These are phyloP conservation scores for Brachypteracias leptosomus DNA, from an alignment of 2,113 vertebrate species.

Conservation along the genomic window DNA sequence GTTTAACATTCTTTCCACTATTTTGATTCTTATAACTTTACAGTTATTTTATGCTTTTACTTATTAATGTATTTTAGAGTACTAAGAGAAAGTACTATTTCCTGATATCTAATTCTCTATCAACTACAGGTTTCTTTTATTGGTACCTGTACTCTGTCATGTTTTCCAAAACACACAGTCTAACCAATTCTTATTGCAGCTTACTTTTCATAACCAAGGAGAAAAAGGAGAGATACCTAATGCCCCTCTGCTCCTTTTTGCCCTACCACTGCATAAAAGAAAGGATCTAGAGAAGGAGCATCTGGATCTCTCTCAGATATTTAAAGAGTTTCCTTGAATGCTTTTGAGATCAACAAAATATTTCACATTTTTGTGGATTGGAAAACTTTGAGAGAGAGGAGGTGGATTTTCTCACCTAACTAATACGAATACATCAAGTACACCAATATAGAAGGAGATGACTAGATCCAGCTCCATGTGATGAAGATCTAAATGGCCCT, in stretches of 20 bases:
- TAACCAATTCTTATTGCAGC: slow-evolving; percentile 37
- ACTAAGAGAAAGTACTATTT: slow-evolving; percentile 2
- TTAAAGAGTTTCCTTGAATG: slow-evolving; percentile 44
- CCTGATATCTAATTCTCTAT: slow-evolving; percentile 23
- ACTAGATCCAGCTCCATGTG: background rate
- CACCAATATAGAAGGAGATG: background rate
- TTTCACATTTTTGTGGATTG: background rate
- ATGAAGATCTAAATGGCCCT: background rate
- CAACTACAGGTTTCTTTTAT: background rate
- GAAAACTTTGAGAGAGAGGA: background rate
- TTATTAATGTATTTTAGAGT: background rate
- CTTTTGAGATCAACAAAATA: background rate
- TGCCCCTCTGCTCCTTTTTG: background rate
- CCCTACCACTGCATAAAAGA: background rate
- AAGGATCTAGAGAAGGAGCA: background rate
- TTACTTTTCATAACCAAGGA: background rate
- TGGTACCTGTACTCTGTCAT: background rate
- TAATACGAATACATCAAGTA: background rate
- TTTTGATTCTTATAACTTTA: background rate
- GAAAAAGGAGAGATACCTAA: background rate
- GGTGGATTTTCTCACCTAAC: background rate
- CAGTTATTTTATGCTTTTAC: background rate
- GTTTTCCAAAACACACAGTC: slow-evolving; percentile 11
- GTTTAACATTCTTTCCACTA: background rate
- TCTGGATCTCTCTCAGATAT: background rate